Evolutionary conservation across 2,888 invertebrate species (phyloP).

Genomic region (Asteroscopus sphinx): DNA sequence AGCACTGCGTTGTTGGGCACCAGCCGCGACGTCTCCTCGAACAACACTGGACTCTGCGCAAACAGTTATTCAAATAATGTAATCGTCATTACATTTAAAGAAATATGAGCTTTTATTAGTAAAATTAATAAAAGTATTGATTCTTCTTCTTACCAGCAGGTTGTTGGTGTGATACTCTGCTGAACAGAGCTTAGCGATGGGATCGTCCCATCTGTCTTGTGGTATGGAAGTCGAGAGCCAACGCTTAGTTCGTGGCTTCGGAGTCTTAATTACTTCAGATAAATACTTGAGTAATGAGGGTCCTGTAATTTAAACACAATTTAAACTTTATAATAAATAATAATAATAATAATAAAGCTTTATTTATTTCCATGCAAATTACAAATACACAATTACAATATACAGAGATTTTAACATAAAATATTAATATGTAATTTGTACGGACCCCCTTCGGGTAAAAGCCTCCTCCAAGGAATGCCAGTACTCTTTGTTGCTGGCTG

Average conservation of each 20-base stretch:
- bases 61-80: no score
- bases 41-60: constrained; percentile 90
- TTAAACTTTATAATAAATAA: no score
- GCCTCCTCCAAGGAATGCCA: no score
- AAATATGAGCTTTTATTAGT: no score
- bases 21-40: constrained; percentile 94
- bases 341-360: no score
- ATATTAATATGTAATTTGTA: no score
- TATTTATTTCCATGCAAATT: no score
- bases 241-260: constrained; percentile 91
- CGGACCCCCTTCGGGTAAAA: no score
- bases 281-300: constrained; percentile 87
- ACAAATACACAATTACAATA: no score
- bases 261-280: constrained; percentile 89
- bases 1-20: constrained; percentile 94
- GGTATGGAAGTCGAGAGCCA: constrained; percentile 97
- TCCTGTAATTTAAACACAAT: constrained; percentile 58
- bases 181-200: constrained; percentile 15
- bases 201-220: constrained; percentile 63
- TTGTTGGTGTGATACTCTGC: constrained; percentile 37
- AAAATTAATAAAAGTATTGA: not conserved
- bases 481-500: no score
- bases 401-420: no score
- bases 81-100: no score
- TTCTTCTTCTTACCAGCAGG: constrained; percentile 20